phyloP scores from a whole-genome alignment of 64 coral and sea anemone species.

The Dendronephthya gigantea region DNA sequence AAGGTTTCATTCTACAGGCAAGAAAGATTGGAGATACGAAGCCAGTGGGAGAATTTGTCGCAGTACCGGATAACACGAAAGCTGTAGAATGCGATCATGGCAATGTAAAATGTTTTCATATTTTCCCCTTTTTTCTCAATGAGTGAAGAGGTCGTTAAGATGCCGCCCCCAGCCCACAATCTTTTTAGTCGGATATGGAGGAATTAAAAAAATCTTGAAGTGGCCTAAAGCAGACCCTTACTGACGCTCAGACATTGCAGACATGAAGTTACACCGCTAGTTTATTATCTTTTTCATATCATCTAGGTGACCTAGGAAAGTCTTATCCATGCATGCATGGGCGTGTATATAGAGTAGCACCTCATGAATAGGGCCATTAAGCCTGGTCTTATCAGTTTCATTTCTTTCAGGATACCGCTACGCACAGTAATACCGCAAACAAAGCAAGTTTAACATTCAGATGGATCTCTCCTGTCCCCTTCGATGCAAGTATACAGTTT shows the following conservation, averaged over 20 bases:
- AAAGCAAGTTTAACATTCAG: not conserved
- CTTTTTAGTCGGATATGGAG: too few relatives aligned
- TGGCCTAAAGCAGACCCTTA: too few relatives aligned
- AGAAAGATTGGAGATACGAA: not conserved
- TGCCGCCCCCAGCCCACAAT: too few relatives aligned
- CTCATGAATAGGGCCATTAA: not conserved
- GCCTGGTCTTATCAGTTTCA: not conserved
- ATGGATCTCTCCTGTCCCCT: not conserved
- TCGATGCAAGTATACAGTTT: not conserved
- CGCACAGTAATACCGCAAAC: not conserved
- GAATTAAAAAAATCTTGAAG: too few relatives aligned
- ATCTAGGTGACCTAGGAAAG: too few relatives aligned
- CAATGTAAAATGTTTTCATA: not conserved
- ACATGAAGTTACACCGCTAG: too few relatives aligned
- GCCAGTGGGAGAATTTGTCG: not conserved
- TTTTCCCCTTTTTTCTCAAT: not conserved
- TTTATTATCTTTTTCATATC: too few relatives aligned
- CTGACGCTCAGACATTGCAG: too few relatives aligned
- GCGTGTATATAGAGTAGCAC: not conserved
- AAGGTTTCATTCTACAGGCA: not conserved
- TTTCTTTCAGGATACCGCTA: not conserved
- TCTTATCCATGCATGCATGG: not conserved
- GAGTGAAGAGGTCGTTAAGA: not conserved
- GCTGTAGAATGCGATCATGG: not conserved
- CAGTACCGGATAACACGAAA: not conserved